A percentile compares a stretch with the other conserved stretches of the same genome.
Evolutionary conservation across 2,888 invertebrate genomes (phyloP).

Genomic region (Synergus laeviventris): DNA sequence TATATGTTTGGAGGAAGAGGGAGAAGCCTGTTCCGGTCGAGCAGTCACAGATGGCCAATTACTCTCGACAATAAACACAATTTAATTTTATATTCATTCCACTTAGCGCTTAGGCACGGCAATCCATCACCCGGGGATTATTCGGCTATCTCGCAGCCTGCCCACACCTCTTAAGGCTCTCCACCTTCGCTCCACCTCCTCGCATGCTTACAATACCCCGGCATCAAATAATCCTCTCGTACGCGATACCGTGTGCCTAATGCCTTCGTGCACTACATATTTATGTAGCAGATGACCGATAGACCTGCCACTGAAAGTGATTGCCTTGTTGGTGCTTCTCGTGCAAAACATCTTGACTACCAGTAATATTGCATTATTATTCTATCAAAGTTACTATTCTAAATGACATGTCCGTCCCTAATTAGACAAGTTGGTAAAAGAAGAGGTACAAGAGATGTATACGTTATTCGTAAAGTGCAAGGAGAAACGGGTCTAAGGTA

Average conservation of each 20-base stretch:
- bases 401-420: too few relatives aligned
- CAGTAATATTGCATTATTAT: too few relatives aligned
- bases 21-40: slow-evolving; percentile 53
- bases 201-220: slow-evolving; percentile 50
- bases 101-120: slow-evolving; percentile 67
- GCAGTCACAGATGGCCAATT: slow-evolving; percentile 73
- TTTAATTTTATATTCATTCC: slow-evolving; percentile 74
- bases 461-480: not conserved
- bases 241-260: slow-evolving; percentile 58
- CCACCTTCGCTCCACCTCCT: slow-evolving; percentile 47
- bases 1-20: not conserved
- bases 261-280: slow-evolving; percentile 67
- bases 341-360: not conserved
- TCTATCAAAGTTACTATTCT: too few relatives aligned
- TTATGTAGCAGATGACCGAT: slow-evolving; percentile 65
- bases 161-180: slow-evolving; percentile 57
- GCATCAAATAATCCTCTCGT: slow-evolving; percentile 50
- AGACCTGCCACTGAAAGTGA: slow-evolving; percentile 61
- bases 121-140: slow-evolving; percentile 70
- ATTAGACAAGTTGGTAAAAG: too few relatives aligned
- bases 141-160: slow-evolving; percentile 66
- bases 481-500: slow-evolving; percentile 38
- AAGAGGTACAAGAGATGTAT: not conserved
- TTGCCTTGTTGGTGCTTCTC: slow-evolving; percentile 47
- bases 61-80: slow-evolving; percentile 71